Conservation (phyloP, 2,797 vertebrate genomes). For the Rhyacichthys aspro region DNA sequence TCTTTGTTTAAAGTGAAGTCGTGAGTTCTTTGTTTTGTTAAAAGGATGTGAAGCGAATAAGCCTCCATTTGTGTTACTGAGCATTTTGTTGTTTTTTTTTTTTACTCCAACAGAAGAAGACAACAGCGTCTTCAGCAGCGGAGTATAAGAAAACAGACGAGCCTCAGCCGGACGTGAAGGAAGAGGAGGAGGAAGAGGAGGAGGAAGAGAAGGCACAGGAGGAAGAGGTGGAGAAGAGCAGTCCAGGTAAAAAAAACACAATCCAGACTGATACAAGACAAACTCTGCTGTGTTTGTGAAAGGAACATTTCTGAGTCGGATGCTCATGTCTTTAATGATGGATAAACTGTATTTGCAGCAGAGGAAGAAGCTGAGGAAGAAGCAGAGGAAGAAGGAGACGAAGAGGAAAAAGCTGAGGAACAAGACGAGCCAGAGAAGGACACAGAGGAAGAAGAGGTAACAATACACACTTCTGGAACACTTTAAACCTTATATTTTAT, state of each 20-base stretch:
- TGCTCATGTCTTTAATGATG: not conserved
- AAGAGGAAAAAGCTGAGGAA: constrained; percentile 65
- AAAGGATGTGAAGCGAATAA: too few relatives aligned
- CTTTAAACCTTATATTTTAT: too few relatives aligned
- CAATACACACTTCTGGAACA: too few relatives aligned
- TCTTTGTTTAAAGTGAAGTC: too few relatives aligned
- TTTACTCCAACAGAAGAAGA: constrained; percentile 85
- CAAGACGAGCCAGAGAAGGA: constrained; percentile 64
- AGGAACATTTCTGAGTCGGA: too few relatives aligned
- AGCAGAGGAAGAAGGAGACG: constrained; percentile 80
- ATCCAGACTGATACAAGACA: too few relatives aligned
- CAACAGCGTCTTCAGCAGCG: constrained; percentile 75
- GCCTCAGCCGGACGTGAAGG: constrained; percentile 93
- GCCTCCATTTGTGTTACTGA: too few relatives aligned
- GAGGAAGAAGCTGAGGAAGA: constrained; percentile 78
- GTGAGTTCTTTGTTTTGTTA: too few relatives aligned
- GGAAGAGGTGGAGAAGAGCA: constrained; percentile 53
- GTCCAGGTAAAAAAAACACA: constrained; percentile 66
- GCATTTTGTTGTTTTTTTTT: too few relatives aligned
- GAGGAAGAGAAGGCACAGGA: constrained; percentile 76
- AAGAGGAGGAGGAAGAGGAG: constrained; percentile 81
- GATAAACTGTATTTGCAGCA: constrained; percentile 38
- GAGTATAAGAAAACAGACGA: constrained; percentile 97
- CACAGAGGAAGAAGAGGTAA: constrained; percentile 60
- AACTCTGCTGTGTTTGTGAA: too few relatives aligned